A percentile compares a stretch with the other conserved stretches of the same genome.
These are phyloP conservation scores for Synergus umbraculus DNA, from an alignment of 2,888 invertebrate species.

Conservation along the genomic window DNA sequence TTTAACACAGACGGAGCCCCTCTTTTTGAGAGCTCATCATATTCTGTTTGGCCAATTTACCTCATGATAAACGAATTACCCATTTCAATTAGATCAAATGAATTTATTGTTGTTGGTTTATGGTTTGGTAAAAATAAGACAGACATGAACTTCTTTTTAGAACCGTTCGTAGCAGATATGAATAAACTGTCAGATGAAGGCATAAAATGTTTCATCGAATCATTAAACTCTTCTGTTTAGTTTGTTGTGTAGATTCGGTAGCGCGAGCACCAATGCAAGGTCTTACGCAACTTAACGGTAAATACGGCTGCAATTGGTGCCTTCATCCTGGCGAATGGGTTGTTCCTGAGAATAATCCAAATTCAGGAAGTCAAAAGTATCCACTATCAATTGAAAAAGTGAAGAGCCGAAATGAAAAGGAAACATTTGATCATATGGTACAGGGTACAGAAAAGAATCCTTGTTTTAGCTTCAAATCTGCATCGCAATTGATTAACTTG, in stretches of 20 bases:
- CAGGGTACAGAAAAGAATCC: too few relatives aligned
- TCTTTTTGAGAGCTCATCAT: constrained; percentile 44
- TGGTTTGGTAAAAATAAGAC: constrained; percentile 43
- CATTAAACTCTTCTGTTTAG: constrained; percentile 43
- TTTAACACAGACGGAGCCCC: too few relatives aligned
- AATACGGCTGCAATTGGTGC: too few relatives aligned
- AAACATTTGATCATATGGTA: too few relatives aligned
- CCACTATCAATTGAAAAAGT: too few relatives aligned
- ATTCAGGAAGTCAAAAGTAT: constrained; percentile 42
- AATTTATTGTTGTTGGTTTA: constrained; percentile 41
- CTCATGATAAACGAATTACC: constrained; percentile 46
- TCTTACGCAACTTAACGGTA: neutral
- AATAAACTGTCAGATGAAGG: too few relatives aligned
- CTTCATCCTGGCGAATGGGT: too few relatives aligned
- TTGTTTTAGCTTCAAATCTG: too few relatives aligned
- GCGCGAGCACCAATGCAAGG: constrained; percentile 12
- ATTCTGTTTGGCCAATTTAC: constrained; percentile 46
- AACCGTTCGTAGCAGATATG: too few relatives aligned
- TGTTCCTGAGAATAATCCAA: constrained; percentile 44
- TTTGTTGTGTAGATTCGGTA: neutral
- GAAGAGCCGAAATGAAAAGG: too few relatives aligned
- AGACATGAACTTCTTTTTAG: too few relatives aligned
- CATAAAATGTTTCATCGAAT: neutral
- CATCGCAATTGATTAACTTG: too few relatives aligned
- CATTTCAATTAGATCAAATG: neutral